A percentile compares a stretch with the other conserved stretches of the same genome.
phyloP scores from a whole-genome alignment of 2,888 invertebrate genomes.

The Blera fallax region DNA sequence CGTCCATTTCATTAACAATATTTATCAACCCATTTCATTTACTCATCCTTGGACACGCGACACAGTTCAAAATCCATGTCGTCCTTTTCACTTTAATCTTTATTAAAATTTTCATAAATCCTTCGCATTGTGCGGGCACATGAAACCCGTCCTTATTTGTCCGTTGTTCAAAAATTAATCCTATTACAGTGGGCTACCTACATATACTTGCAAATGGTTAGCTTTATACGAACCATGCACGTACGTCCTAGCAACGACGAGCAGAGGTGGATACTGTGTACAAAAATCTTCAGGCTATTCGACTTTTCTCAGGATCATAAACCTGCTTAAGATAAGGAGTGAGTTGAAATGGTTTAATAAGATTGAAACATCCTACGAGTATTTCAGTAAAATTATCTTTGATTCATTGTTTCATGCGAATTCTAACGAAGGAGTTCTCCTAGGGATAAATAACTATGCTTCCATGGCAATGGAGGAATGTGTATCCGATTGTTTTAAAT shows the following conservation, averaged over 20 bases:
- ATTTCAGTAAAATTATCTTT: conserved; percentile 33
- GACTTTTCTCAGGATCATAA: background rate
- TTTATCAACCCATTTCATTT: conserved; percentile 30
- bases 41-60: background rate
- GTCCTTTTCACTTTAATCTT: conserved; percentile 40
- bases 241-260: background rate
- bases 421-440: conserved; percentile 18
- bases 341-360: conserved; percentile 16
- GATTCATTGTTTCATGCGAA: background rate
- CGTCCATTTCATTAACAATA: background rate
- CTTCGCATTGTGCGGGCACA: background rate
- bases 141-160: conserved; percentile 28
- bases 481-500: conserved; percentile 3
- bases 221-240: background rate
- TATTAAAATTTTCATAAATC: conserved; percentile 55
- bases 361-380: conserved; percentile 1
- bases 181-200: conserved; percentile 18
- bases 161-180: conserved; percentile 33
- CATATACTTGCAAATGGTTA: background rate
- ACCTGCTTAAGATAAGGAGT: conserved; percentile 1
- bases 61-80: conserved; percentile 7
- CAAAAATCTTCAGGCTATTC: conserved; percentile 1
- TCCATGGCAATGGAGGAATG: background rate
- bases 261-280: background rate
- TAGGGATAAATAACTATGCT: background rate